Evolutionary conservation across 2,888 invertebrate genomes (phyloP), one percentile per base, ranked within the genome.

Genomic region (Xestoiulus laeticollis): DNA sequence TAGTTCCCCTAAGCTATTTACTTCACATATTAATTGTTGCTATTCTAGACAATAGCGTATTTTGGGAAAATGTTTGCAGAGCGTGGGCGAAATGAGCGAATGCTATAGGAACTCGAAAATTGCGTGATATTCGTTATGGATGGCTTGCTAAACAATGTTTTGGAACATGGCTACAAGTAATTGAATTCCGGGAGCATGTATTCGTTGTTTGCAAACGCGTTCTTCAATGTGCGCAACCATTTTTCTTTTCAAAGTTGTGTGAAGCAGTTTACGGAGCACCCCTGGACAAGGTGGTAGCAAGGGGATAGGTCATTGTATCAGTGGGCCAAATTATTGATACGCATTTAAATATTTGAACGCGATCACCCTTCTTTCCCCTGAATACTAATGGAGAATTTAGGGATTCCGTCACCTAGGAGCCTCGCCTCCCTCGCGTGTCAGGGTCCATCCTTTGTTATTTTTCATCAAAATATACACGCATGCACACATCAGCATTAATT

Each of bases 241-340:
- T 48, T 19, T 14, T 48, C 48, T n/a, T n/a, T n/a, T n/a, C 48
- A 48, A 48, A 48, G 48, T 48, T 48, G 19, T 16, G 48, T 4
- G 14, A 78, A 14, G 30, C 1, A 0, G 14, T 78, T 12, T 78
- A 30, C 30, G 78, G 26, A 30, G 30, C 1, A 30, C 30, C 78
- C 78, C 30, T 16, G 78, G 3, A 0, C 14, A 26, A 78, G 78
- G 30, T 30, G 78, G 48, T 14, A 48, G 16, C 19, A 19, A 48
- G 16, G 48, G 48, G 48, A 48, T 48, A 48, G 78, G 78, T 78
- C 78, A 78, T 78, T 10, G 78, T 78, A 78, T 78, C 78, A 78
- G 78, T 78, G 78, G 78, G 78, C 78, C 78, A 78, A 78, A 78
- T 78, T 78, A 78, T 78, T 78, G 78, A 78, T 78, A 78, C 78